phyloP scores from a whole-genome alignment of 2,888 invertebrate species.

The Hydroisotoma schaefferi region DNA sequence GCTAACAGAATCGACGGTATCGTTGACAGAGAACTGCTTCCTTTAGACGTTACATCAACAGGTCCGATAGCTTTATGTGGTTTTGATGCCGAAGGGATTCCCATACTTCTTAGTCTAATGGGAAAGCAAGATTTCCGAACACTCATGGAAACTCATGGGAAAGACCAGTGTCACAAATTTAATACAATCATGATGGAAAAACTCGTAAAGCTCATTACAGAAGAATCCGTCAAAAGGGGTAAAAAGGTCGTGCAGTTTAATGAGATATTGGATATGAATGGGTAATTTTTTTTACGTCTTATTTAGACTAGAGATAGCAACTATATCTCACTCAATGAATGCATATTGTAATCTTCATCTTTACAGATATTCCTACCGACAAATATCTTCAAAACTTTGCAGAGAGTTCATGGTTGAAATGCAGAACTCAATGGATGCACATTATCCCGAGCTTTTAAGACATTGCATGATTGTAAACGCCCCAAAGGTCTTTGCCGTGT shows the following conservation, averaged over 20 bases:
- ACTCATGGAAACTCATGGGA: not conserved
- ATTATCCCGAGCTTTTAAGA: conserved; percentile 30
- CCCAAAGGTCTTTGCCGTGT: conserved; percentile 22
- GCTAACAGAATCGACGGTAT: conserved; percentile 22
- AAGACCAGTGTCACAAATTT: not conserved
- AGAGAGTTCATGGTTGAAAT: conserved; percentile 17
- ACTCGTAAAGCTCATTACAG: conserved; percentile 10
- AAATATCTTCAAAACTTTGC: conserved; percentile 6
- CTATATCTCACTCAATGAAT: no score
- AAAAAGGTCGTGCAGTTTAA: conserved; percentile 16
- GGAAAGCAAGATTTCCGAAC: conserved; percentile 11
- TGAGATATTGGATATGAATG: conserved; percentile 18
- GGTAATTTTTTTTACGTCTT: conserved; percentile 20
- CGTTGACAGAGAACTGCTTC: conserved; percentile 19
- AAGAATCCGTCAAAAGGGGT: conserved; percentile 16
- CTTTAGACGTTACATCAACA: conserved; percentile 11
- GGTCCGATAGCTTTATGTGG: conserved; percentile 19
- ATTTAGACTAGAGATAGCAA: no score
- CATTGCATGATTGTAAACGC: conserved; percentile 23
- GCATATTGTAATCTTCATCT: no score
- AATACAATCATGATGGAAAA: conserved; percentile 27
- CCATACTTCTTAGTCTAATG: conserved; percentile 10
- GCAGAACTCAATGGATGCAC: conserved; percentile 12
- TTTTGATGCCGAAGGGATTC: conserved; percentile 13
- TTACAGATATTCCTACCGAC: conserved; percentile 11